Evolutionary conservation across 1,140 invertebrate species (phyloP).

Genomic region (Cydia amplana): DNA sequence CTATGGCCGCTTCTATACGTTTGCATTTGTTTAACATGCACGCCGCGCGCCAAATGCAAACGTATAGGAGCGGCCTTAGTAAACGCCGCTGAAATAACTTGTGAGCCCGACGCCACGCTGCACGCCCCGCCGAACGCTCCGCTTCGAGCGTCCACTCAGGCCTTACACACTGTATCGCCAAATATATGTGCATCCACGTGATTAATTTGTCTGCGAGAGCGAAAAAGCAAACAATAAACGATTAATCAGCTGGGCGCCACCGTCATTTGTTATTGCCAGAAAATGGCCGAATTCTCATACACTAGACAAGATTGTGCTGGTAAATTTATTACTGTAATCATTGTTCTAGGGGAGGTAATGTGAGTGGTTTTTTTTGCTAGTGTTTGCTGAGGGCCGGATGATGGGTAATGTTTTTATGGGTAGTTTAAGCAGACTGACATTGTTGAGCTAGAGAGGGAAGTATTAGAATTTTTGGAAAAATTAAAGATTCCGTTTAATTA

Average conservation of each 20-base stretch:
- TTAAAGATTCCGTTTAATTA: too few species aligned
- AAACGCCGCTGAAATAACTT: too few species aligned
- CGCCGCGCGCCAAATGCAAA: too few species aligned
- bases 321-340: conserved; percentile 29
- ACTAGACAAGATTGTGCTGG: conserved; percentile 27
- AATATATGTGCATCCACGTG: conserved; percentile 23
- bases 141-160: too few species aligned
- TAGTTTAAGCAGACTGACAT: background rate
- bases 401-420: background rate
- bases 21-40: too few species aligned
- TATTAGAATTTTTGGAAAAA: too few species aligned
- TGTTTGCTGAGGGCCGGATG: background rate
- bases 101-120: too few species aligned
- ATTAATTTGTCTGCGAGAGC: conserved; percentile 12
- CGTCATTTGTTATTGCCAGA: conserved; percentile 29
- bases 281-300: conserved; percentile 31
- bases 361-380: conserved; percentile 18
- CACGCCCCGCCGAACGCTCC: too few species aligned
- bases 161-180: background rate
- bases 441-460: background rate
- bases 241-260: conserved; percentile 21
- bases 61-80: too few species aligned
- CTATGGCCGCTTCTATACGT: too few species aligned
- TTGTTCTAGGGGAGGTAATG: conserved; percentile 28
- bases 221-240: conserved; percentile 30